These are phyloP conservation scores for Episyrphus balteatus DNA, from an alignment of 1,140 invertebrate species.

Conservation along the genomic window DNA sequence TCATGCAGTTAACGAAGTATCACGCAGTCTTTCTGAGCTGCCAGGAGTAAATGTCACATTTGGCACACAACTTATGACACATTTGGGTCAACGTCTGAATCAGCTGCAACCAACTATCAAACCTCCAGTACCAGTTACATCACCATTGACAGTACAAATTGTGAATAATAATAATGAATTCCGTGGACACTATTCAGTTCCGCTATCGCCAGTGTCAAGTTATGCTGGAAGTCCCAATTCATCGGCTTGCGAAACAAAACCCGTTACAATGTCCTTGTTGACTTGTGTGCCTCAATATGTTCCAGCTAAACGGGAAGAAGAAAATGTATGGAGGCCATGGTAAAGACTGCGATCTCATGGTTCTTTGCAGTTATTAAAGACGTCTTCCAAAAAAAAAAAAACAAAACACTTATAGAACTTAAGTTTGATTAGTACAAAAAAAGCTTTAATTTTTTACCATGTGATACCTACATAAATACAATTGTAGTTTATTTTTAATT, in stretches of 20 bases:
- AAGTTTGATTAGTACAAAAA: no score
- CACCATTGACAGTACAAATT: conserved; percentile 29
- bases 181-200: conserved; percentile 27
- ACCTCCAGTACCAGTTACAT: conserved; percentile 15
- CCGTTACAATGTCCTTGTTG: conserved; percentile 14
- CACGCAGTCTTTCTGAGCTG: conserved; percentile 67
- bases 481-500: no score
- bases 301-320: conserved; percentile 40
- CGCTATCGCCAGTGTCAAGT: conserved; percentile 31
- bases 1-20: conserved; percentile 86
- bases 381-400: conserved; percentile 8
- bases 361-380: conserved; percentile 13
- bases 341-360: conserved; percentile 27
- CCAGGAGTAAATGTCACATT: conserved; percentile 75
- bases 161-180: conserved; percentile 4
- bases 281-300: conserved; percentile 2
- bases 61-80: conserved; percentile 76
- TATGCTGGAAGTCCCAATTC: conserved; percentile 30
- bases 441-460: no score
- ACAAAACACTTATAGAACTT: no score
- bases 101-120: conserved; percentile 39
- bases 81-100: conserved; percentile 69
- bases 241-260: conserved; percentile 8
- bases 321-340: conserved; percentile 57
- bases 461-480: no score